These are phyloP conservation scores for Akabosia matsudoensis DNA, from an alignment of 1,140 invertebrate species.

Conservation along the genomic window DNA sequence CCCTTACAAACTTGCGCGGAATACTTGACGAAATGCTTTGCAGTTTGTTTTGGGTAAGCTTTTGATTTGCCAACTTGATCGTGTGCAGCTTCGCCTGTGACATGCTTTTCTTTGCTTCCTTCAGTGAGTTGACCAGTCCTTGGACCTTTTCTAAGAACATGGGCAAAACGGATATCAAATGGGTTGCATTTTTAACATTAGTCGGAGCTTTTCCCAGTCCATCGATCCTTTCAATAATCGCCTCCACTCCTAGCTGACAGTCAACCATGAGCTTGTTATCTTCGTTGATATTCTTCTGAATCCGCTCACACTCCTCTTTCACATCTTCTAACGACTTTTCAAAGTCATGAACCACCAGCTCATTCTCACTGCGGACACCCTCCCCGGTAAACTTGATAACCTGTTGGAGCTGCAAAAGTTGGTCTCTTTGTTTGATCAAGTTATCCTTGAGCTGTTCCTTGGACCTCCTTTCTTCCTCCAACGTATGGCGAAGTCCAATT, in stretches of 20 bases:
- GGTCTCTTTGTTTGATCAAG: slow-evolving; percentile 39
- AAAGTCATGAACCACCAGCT: background rate
- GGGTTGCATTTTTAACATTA: background rate
- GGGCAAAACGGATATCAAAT: background rate
- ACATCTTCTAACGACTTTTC: slow-evolving; percentile 1
- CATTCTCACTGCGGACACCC: slow-evolving; percentile 10
- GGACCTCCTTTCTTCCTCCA: background rate
- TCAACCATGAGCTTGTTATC: slow-evolving; percentile 21
- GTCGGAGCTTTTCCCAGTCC: background rate
- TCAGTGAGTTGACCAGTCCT: background rate
- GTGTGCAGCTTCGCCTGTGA: too few relatives aligned
- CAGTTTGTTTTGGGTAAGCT: background rate
- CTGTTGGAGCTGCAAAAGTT: slow-evolving; percentile 34
- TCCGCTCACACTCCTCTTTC: background rate
- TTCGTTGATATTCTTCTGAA: slow-evolving; percentile 1
- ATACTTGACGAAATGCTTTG: background rate
- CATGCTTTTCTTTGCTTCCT: too few relatives aligned
- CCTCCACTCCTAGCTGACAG: slow-evolving; percentile 14
- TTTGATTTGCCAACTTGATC: too few relatives aligned
- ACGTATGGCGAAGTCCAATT: background rate
- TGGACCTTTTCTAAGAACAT: slow-evolving; percentile 26
- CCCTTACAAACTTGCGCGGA: background rate
- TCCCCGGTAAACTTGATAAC: slow-evolving; percentile 39
- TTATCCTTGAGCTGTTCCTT: slow-evolving; percentile 30
- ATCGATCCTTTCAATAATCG: slow-evolving; percentile 30